Percentiles rank a stretch among this genome's conserved stretches.
Evolutionary conservation across 53 echinoderm and acorn worm species (phyloP).

Genomic region (Mesocentrotus franciscanus): DNA sequence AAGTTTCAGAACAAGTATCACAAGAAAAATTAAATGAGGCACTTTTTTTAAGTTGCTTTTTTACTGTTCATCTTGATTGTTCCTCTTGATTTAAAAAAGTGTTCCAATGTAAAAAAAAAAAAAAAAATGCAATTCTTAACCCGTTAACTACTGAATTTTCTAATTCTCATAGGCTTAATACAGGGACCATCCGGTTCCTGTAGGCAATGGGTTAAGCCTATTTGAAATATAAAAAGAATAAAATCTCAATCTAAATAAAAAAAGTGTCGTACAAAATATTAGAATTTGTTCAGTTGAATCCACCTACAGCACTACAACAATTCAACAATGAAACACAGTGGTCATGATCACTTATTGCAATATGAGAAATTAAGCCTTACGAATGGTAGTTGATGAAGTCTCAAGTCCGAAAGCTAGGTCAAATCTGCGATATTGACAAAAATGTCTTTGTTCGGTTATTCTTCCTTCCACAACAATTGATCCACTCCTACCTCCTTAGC

Average conservation of each 20-base stretch:
- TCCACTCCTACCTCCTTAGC: slow-evolving; percentile 43
- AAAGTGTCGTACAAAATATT: not conserved
- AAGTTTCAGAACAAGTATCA: not conserved
- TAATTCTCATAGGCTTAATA: too few species aligned
- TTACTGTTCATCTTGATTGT: not conserved
- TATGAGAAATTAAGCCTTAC: slow-evolving; percentile 25
- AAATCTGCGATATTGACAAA: slow-evolving; percentile 21
- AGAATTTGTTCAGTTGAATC: not conserved
- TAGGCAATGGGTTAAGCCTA: too few species aligned
- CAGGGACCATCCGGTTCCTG: too few species aligned
- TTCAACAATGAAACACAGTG: slow-evolving; percentile 5
- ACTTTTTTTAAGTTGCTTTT: not conserved
- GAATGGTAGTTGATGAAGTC: slow-evolving; percentile 15
- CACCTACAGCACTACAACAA: not conserved
- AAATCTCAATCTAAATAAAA: not conserved
- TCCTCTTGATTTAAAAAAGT: too few species aligned
- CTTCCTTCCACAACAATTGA: slow-evolving; percentile 35
- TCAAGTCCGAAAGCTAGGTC: slow-evolving; percentile 17
- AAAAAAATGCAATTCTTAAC: too few species aligned
- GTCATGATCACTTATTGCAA: not conserved
- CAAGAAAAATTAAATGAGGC: not conserved
- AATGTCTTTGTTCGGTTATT: slow-evolving; percentile 59
- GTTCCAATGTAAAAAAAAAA: too few species aligned
- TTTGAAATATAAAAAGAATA: not conserved
- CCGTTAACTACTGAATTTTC: too few species aligned